Percentiles rank a stretch among this genome's conserved stretches.
Conservation (phyloP, 2,113 vertebrate genomes). For the Tragelaphus strepsiceros region DNA sequence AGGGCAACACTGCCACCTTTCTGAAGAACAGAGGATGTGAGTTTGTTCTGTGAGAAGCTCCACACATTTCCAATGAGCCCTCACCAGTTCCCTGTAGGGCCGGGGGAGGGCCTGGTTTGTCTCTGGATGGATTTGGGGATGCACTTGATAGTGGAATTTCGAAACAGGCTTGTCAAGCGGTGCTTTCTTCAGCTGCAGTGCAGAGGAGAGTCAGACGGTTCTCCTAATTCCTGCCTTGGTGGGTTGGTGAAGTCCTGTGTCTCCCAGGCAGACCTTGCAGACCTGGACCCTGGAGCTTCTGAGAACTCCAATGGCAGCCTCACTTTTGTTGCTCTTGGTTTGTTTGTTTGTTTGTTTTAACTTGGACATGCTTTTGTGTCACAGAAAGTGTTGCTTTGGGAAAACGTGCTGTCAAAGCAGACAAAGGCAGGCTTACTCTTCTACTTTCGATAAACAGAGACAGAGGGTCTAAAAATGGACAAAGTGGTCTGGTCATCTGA, state of each 20-base stretch:
- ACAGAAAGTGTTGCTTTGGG: background rate
- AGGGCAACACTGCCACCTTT: slow-evolving; percentile 95
- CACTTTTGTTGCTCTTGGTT: background rate
- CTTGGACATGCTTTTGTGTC: background rate
- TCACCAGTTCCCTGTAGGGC: slow-evolving; percentile 26
- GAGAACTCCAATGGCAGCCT: background rate
- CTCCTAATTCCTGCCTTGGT: slow-evolving; percentile 30
- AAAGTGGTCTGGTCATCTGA: background rate
- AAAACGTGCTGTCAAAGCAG: background rate
- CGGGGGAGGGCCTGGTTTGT: slow-evolving; percentile 53
- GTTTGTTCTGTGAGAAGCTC: slow-evolving; percentile 12
- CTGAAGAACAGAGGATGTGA: slow-evolving; percentile 80
- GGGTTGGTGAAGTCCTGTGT: slow-evolving; percentile 5
- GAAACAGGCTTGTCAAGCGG: slow-evolving; percentile 66
- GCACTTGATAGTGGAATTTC: slow-evolving; percentile 54
- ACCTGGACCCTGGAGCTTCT: background rate
- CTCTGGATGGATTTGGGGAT: slow-evolving; percentile 69
- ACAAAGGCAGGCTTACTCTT: background rate
- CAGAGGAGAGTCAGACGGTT: slow-evolving; percentile 6
- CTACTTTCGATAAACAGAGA: background rate
- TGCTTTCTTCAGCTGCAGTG: slow-evolving; percentile 65
- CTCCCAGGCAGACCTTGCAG: background rate
- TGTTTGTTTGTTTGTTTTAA: background rate
- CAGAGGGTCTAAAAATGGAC: background rate
- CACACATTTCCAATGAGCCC: slow-evolving; percentile 68